These are phyloP conservation scores for Masticophis lateralis DNA, from an alignment of 2,797 vertebrate genomes.

Conservation along the genomic window DNA sequence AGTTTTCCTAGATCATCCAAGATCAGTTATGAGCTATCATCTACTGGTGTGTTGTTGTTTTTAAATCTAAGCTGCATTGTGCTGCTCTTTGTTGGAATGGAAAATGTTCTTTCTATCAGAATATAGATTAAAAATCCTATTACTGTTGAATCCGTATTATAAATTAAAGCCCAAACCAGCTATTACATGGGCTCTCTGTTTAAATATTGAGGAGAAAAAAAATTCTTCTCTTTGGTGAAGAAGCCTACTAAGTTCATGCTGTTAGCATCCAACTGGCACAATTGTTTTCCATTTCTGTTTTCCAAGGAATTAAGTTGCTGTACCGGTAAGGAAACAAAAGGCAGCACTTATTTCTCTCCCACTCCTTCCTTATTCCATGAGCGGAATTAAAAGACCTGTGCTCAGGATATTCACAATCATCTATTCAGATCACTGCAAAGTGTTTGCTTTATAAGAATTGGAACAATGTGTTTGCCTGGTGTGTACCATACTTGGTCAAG, in stretches of 20 bases:
- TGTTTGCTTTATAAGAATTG: background rate
- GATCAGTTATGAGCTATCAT: background rate
- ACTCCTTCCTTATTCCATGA: background rate
- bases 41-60: background rate
- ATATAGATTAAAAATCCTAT: background rate
- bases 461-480: background rate
- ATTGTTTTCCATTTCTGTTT: background rate
- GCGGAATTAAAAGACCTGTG: background rate
- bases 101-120: background rate
- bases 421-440: background rate
- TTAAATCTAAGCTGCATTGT: background rate
- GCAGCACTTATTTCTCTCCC: background rate
- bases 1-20: background rate
- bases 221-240: background rate
- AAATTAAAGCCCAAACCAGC: background rate
- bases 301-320: background rate
- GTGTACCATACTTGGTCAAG: background rate
- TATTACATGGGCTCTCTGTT: background rate
- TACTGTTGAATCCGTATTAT: background rate
- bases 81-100: background rate
- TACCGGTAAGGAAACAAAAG: background rate
- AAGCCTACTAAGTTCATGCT: background rate
- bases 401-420: background rate
- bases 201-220: background rate
- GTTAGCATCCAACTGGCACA: background rate